Conservation (phyloP, 2,888 invertebrate genomes). For the Leucophenga montana region DNA sequence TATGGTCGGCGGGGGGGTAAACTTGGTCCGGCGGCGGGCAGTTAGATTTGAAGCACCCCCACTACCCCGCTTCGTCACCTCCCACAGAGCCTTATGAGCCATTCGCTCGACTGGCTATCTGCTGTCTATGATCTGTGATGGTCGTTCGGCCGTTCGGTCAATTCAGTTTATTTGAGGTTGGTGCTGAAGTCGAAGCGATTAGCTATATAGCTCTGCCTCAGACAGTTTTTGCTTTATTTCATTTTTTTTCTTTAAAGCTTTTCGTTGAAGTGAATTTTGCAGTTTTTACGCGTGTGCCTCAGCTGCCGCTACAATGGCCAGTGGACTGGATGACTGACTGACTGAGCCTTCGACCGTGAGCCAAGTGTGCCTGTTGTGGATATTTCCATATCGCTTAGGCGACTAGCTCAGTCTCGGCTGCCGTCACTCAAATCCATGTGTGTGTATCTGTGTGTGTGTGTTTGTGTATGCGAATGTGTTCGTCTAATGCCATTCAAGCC, state of each 20-base stretch:
- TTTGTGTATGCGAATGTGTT: constrained; percentile 35
- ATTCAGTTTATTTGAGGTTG: constrained; percentile 24
- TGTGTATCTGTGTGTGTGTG: constrained; percentile 34
- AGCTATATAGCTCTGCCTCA: constrained; percentile 49
- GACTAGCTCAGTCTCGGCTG: constrained; percentile 45
- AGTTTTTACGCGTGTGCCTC: constrained; percentile 68
- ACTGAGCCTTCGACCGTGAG: constrained; percentile 9
- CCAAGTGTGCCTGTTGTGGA: background rate
- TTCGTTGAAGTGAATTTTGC: constrained; percentile 53
- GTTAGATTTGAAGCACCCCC: constrained; percentile 23
- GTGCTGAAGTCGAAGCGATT: constrained; percentile 59
- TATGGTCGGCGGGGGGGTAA: background rate
- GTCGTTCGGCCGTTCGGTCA: constrained; percentile 13
- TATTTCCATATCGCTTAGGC: constrained; percentile 38
- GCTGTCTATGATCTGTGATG: constrained; percentile 68
- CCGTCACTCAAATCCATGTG: constrained; percentile 52
- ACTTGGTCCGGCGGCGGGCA: constrained; percentile 1
- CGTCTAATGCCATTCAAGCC: constrained; percentile 43
- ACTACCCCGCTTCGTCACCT: constrained; percentile 17
- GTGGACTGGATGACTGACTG: constrained; percentile 5
- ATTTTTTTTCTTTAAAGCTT: background rate
- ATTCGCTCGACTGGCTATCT: constrained; percentile 57
- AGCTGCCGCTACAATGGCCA: background rate
- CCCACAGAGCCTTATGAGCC: background rate
- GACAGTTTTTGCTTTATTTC: background rate